phyloP scores from a whole-genome alignment of 2,888 invertebrate species.

The Resseliella maxima region DNA sequence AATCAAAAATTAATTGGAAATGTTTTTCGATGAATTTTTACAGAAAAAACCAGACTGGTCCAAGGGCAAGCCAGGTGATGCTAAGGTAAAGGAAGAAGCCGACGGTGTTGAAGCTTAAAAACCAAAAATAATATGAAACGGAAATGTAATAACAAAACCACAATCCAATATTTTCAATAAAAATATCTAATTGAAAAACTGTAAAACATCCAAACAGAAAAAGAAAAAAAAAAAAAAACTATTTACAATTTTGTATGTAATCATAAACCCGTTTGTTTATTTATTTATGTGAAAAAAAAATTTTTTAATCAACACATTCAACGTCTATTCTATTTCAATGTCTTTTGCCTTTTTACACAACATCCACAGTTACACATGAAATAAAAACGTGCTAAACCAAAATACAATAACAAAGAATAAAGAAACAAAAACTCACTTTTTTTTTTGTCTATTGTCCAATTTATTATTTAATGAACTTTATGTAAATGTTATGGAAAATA shows the following conservation, averaged over 20 bases:
- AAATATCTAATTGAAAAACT: slow-evolving; percentile 14
- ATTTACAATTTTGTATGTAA: slow-evolving; percentile 48
- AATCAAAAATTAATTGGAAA: not conserved
- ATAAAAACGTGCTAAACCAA: not conserved
- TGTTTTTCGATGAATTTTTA: slow-evolving; percentile 63
- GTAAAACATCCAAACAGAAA: not conserved
- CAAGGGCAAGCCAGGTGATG: slow-evolving; percentile 87
- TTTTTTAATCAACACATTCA: slow-evolving; percentile 29
- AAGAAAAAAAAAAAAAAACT: not conserved
- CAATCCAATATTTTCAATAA: slow-evolving; percentile 38
- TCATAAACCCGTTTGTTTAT: not conserved
- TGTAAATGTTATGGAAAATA: slow-evolving; percentile 39
- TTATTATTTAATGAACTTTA: slow-evolving; percentile 37
- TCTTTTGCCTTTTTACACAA: not conserved
- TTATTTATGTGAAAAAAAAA: slow-evolving; percentile 10
- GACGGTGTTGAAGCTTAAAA: slow-evolving; percentile 86
- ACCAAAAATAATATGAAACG: not conserved
- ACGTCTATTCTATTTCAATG: not conserved
- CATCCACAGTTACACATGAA: not conserved
- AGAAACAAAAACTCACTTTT: not conserved
- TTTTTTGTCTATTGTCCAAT: slow-evolving; percentile 24
- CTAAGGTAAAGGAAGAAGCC: slow-evolving; percentile 88
- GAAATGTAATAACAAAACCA: slow-evolving; percentile 7
- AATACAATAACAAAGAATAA: not conserved
- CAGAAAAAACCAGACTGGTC: slow-evolving; percentile 97